Conservation (phyloP, 2,888 invertebrate species). For the Cosmorhoe ocellata region DNA sequence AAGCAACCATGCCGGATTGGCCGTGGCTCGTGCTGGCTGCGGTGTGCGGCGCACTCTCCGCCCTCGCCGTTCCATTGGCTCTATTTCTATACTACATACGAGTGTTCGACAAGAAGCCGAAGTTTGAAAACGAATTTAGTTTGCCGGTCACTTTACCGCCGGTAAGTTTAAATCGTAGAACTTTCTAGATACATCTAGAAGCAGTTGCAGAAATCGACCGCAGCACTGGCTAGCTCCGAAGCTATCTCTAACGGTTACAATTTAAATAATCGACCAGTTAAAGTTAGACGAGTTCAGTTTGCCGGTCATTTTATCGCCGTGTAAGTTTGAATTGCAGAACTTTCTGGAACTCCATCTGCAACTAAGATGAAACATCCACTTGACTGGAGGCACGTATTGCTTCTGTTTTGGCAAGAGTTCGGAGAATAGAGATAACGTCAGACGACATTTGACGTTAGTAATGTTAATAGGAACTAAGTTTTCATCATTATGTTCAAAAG, state of each 20-base stretch:
- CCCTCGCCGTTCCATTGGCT: constrained; percentile 61
- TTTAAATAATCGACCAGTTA: background rate
- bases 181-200: background rate
- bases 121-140: constrained; percentile 46
- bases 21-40: constrained; percentile 70
- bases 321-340: constrained; percentile 6
- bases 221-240: no score
- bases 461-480: no score
- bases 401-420: constrained; percentile 10
- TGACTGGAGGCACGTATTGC: constrained; percentile 5
- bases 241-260: no score
- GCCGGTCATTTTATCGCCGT: constrained; percentile 66
- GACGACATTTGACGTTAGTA: no score
- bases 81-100: constrained; percentile 65
- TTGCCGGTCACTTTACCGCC: constrained; percentile 67
- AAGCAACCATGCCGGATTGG: constrained; percentile 70
- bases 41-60: constrained; percentile 64
- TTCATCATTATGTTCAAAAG: no score
- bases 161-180: constrained; percentile 48
- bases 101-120: constrained; percentile 57
- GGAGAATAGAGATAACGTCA: background rate
- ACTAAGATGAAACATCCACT: constrained; percentile 3
- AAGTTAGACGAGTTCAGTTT: constrained; percentile 44
- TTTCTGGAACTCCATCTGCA: background rate
- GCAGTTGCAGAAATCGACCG: background rate